phyloP scores from a whole-genome alignment of 2,888 invertebrate genomes.

The Hyposoter dolosus region DNA sequence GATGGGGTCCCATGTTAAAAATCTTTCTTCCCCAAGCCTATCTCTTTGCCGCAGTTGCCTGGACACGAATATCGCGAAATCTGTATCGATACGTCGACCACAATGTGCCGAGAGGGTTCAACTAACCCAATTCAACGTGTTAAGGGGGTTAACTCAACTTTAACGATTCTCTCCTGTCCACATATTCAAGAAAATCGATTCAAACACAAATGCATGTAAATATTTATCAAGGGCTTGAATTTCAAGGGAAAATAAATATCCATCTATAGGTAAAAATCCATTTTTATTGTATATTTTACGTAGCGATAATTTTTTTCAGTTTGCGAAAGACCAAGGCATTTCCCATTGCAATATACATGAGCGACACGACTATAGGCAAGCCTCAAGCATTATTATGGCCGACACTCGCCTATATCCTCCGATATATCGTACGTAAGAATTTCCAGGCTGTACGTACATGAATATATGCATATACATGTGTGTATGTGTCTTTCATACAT shows the following conservation, averaged over 20 bases:
- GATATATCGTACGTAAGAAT: slow-evolving; percentile 25
- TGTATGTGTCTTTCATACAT: neutral
- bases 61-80: slow-evolving; percentile 21
- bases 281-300: neutral
- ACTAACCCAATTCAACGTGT: slow-evolving; percentile 4
- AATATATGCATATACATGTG: neutral
- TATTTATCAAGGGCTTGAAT: neutral
- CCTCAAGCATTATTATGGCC: slow-evolving; percentile 64
- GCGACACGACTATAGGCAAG: slow-evolving; percentile 50
- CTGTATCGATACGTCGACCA: slow-evolving; percentile 28
- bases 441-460: neutral
- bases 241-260: neutral
- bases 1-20: slow-evolving; percentile 71
- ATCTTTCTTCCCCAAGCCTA: slow-evolving; percentile 48
- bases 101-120: neutral
- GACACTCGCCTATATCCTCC: slow-evolving; percentile 52
- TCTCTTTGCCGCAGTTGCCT: slow-evolving; percentile 7
- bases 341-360: slow-evolving; percentile 64
- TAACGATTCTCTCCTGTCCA: neutral
- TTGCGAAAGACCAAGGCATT: slow-evolving; percentile 45
- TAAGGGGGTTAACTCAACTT: neutral
- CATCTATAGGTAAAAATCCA: neutral
- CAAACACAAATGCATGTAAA: neutral
- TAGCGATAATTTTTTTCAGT: neutral
- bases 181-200: neutral